A percentile compares a stretch with the other conserved stretches of the same genome.
These are phyloP conservation scores for Equus przewalskii DNA, from an alignment of 2,113 vertebrate species.

Conservation along the genomic window DNA sequence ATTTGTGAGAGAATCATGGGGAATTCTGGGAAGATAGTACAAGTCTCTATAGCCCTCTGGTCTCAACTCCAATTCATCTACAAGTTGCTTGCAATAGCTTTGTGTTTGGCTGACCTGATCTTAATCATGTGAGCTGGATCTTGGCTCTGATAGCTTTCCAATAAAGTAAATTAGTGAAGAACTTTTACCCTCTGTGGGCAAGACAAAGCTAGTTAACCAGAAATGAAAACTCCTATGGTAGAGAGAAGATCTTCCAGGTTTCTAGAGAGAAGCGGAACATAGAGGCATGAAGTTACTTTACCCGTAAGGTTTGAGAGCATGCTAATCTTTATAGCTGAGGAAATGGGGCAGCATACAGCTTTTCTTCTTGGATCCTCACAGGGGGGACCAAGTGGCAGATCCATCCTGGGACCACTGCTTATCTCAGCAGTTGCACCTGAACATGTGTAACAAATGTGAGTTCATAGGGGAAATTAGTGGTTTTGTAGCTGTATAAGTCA, in stretches of 20 bases:
- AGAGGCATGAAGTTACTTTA: not conserved
- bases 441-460: not conserved
- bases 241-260: not conserved
- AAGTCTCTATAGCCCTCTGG: not conserved
- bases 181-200: not conserved
- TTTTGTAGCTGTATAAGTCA: not conserved
- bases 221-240: not conserved
- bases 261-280: not conserved
- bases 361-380: not conserved
- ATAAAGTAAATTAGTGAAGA: not conserved
- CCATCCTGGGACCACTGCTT: not conserved
- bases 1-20: not conserved
- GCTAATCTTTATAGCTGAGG: not conserved
- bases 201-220: not conserved
- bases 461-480: not conserved
- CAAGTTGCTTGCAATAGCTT: not conserved
- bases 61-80: not conserved
- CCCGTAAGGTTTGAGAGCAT: not conserved
- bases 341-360: not conserved
- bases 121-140: not conserved
- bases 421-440: not conserved
- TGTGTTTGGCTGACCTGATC: not conserved
- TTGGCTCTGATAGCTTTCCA: not conserved
- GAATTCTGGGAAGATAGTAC: not conserved
- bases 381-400: not conserved